Conservation (phyloP, 2,113 vertebrate genomes). For the Coryphaenoides rupestris region DNA sequence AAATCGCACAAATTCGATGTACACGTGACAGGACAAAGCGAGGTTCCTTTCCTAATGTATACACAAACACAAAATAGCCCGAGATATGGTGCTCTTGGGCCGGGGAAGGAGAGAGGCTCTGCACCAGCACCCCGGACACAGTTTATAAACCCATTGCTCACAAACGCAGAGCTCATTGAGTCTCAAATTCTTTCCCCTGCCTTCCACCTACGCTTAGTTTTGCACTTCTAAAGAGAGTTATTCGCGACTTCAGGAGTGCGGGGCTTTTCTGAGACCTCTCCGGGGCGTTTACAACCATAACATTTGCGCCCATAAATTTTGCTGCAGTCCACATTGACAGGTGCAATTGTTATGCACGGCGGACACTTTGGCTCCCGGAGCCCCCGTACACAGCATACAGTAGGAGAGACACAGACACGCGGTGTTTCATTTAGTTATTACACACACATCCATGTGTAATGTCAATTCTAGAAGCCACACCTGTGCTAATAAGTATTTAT, state of each 20-base stretch:
- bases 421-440: neutral
- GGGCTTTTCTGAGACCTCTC: conserved; percentile 88
- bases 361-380: conserved; percentile 81
- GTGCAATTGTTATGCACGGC: conserved; percentile 97
- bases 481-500: too few species aligned
- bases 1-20: neutral
- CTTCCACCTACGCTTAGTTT: conserved; percentile 93
- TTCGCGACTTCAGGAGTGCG: conserved; percentile 79
- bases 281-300: conserved; percentile 86
- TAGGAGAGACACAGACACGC: neutral
- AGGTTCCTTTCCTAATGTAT: neutral
- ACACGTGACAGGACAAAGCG: too few species aligned
- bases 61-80: neutral
- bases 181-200: conserved; percentile 85
- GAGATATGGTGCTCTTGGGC: neutral
- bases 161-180: conserved; percentile 74
- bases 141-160: conserved; percentile 74
- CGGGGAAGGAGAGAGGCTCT: neutral
- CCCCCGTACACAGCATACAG: conserved; percentile 76
- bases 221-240: conserved; percentile 86
- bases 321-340: conserved; percentile 93
- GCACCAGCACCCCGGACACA: conserved; percentile 27
- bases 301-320: conserved; percentile 95
- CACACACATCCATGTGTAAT: neutral
- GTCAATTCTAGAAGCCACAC: neutral